Evolutionary conservation across 2,888 invertebrate species (phyloP).

Genomic region (Strigamia transsilvanica): DNA sequence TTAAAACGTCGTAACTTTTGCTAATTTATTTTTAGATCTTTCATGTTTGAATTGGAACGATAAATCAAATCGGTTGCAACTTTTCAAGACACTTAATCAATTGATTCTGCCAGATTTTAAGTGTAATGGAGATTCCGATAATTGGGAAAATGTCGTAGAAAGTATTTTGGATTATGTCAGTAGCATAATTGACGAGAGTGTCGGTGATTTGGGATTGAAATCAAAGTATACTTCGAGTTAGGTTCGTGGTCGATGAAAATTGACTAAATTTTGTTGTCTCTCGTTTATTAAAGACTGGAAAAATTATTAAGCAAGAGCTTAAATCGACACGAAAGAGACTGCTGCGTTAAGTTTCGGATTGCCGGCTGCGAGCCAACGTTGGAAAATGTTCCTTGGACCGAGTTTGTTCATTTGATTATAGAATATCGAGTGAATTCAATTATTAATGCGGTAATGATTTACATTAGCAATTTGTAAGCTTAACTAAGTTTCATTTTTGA

Average conservation of each 20-base stretch:
- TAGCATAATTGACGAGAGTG: background rate
- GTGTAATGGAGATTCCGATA: background rate
- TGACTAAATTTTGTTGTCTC: background rate
- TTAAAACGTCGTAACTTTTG: background rate
- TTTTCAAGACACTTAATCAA: background rate
- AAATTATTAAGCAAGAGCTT: background rate
- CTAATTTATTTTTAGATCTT: background rate
- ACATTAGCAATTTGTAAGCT: background rate
- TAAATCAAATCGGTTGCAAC: background rate
- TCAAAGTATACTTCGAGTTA: background rate
- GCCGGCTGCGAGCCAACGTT: background rate
- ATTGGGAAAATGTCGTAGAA: background rate
- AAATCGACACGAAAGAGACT: background rate
- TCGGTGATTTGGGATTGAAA: background rate
- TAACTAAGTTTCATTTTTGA: background rate
- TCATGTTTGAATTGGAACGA: background rate
- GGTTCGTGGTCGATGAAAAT: background rate
- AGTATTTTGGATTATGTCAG: background rate
- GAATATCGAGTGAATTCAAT: background rate
- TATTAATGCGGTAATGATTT: background rate
- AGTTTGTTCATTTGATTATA: background rate
- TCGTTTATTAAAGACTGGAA: background rate
- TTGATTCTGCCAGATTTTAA: background rate
- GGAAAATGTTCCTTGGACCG: conserved; percentile 43
- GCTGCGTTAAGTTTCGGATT: background rate